Evolutionary conservation across 2,888 invertebrate species (phyloP).

Genomic region (Drosophila pullipes): DNA sequence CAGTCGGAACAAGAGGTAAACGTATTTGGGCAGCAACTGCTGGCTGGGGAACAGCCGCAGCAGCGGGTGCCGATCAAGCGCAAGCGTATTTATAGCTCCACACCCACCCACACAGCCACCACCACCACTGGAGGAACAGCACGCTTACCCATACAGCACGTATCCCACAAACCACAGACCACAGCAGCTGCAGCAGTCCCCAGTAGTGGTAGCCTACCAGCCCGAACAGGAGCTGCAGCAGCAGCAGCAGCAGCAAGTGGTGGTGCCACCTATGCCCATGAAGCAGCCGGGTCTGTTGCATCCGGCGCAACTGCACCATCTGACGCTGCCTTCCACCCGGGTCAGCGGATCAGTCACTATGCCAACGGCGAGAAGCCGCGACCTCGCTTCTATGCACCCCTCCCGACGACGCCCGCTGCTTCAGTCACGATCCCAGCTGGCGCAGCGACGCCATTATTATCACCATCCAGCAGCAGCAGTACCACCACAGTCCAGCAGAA

Average conservation of each 20-base stretch:
- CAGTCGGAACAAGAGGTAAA: conserved; percentile 84
- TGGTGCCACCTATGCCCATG: conserved; percentile 75
- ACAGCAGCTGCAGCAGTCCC: conserved; percentile 50
- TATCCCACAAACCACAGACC: conserved; percentile 58
- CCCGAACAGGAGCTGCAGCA: conserved; percentile 58
- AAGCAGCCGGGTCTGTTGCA: conserved; percentile 49
- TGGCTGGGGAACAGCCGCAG: conserved; percentile 70
- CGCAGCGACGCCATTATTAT: conserved; percentile 70
- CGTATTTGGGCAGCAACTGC: conserved; percentile 69
- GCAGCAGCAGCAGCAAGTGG: conserved; percentile 38
- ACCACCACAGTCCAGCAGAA: conserved; percentile 12
- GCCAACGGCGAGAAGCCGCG: conserved; percentile 60
- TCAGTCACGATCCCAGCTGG: conserved; percentile 46
- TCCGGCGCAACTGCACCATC: conserved; percentile 61
- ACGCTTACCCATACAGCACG: conserved; percentile 49
- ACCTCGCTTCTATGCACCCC: conserved; percentile 74
- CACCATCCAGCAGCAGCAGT: conserved; percentile 37
- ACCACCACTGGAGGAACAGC: conserved; percentile 45
- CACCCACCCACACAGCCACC: conserved; percentile 72
- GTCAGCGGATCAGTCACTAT: conserved; percentile 43
- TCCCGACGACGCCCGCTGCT: conserved; percentile 51
- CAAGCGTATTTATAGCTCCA: conserved; percentile 84
- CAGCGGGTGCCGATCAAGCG: conserved; percentile 80
- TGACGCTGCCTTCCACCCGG: conserved; percentile 59
- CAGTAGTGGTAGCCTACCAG: conserved; percentile 65